A percentile compares a stretch with the other conserved stretches of the same genome.
Conservation (phyloP, 2,797 vertebrate species). For the Hybognathus amarus region DNA sequence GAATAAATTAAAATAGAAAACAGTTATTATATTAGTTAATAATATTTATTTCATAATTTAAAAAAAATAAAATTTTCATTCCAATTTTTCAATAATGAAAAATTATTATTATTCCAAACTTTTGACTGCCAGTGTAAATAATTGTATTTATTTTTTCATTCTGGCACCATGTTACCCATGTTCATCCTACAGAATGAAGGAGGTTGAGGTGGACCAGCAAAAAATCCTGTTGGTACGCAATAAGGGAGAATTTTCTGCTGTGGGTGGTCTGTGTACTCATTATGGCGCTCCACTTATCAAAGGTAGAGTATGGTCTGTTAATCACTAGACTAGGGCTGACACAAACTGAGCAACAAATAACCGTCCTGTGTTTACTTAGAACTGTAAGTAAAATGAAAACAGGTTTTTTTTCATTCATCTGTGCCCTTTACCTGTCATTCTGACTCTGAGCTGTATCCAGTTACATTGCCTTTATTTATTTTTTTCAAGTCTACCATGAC, state of each 20-base stretch:
- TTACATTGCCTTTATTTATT: background rate
- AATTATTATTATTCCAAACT: background rate
- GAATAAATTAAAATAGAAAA: too few relatives aligned
- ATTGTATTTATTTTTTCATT: background rate
- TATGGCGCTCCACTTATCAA: conserved; percentile 83
- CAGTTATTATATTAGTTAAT: too few relatives aligned
- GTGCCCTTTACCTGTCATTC: background rate
- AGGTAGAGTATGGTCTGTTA: conserved; percentile 72
- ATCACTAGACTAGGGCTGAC: background rate
- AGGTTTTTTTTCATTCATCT: conserved; percentile 1
- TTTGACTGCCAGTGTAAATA: background rate
- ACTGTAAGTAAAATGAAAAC: background rate
- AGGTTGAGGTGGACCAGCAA: conserved; percentile 77
- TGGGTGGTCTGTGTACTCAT: conserved; percentile 85
- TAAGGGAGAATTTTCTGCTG: conserved; percentile 76
- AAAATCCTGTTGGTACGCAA: conserved; percentile 82
- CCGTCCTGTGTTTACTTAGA: background rate
- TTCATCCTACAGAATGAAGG: conserved; percentile 78
- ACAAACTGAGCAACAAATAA: background rate
- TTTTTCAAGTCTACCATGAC: background rate
- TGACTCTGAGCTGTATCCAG: background rate
- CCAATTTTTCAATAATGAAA: too few relatives aligned
- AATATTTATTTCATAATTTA: too few relatives aligned
- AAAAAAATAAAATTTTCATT: too few relatives aligned
- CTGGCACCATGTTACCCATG: background rate